Evolutionary conservation across 2,797 vertebrate genomes (phyloP), one percentile per base, ranked within the genome.

Genomic region (Sebastes minor): DNA sequence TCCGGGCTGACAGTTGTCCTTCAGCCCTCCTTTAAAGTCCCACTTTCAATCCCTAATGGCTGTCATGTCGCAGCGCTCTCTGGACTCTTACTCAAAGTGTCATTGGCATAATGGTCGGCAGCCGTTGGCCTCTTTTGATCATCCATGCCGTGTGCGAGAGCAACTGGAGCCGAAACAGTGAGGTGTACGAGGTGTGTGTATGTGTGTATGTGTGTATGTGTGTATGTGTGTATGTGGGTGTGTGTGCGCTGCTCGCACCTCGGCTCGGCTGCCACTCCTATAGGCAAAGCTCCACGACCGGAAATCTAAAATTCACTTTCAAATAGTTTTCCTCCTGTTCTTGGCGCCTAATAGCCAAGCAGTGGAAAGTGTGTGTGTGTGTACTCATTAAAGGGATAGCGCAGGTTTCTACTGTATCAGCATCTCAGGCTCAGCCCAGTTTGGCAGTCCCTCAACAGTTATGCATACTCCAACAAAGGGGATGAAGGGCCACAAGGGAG

Each of bases 231-330:
- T 70, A 77, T 52, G 84, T 28, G 77, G n/a, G 62, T 35, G 68
- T 64, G 73, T 55, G 67, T 52, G 68, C 18, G 30, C 75, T 61
- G 85, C 87, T 92, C 65, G 86, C 83, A 83, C 88, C 87, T 86
- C 86, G 88, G 88, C 89, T 89, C 66, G 53, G 76, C 89, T 94
- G 93, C 94, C 93, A 92, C 93, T 96, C 92, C 89, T 86, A 52
- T 52, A 92, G 93, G 93, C 90, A 95, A 91, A 93, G 92, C 91
- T 86, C 87, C 90, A 92, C 92, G 84, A 94, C 94, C 94, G 92
- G 95, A 96, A 95, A 96, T 96, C 94, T 94, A 96, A 96, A 96
- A 96, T 96, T 96, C 96, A 95, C 96, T 96, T 96, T 96, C 95
- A 96, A 96, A 96, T 95, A 95, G 92, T 92, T 95, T 95, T 93